A percentile compares a stretch with the other conserved stretches of the same genome.
Conservation (phyloP, 1,140 invertebrate genomes). For the Lepidurus couesii region DNA sequence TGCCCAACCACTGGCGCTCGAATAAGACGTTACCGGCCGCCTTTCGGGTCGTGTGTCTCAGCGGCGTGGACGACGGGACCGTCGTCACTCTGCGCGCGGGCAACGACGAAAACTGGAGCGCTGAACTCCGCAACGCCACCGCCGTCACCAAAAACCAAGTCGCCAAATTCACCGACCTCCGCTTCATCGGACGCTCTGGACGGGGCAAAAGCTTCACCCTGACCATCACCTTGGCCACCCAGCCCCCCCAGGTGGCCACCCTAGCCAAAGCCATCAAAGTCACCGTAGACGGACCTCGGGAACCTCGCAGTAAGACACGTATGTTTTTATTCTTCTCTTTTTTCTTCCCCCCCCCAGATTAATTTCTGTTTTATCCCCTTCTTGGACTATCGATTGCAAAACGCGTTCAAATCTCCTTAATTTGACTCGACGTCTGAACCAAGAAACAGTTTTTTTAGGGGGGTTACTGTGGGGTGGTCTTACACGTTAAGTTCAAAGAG, state of each 20-base stretch:
- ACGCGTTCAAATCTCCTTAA: no score
- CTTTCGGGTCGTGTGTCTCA: constrained; percentile 76
- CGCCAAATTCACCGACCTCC: constrained; percentile 95
- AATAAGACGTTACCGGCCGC: constrained; percentile 94
- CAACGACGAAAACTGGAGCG: constrained; percentile 97
- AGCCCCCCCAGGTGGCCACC: constrained; percentile 55
- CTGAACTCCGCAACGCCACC: constrained; percentile 85
- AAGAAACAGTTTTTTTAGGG: no score
- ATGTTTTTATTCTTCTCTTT: constrained; percentile 42
- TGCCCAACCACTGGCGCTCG: constrained; percentile 90
- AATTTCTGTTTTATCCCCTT: not conserved
- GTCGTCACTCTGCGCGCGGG: constrained; percentile 88
- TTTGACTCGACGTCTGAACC: no score
- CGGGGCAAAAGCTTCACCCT: constrained; percentile 75
- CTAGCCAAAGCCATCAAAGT: constrained; percentile 62
- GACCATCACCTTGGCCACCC: constrained; percentile 54
- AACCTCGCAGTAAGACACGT: constrained; percentile 58
- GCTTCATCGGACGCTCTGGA: constrained; percentile 94
- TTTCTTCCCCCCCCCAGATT: not conserved
- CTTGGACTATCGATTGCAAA: no score
- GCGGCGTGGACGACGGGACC: constrained; percentile 90
- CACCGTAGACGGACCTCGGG: constrained; percentile 61
- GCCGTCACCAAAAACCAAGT: constrained; percentile 97
- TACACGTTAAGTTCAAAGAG: no score
- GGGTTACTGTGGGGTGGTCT: no score